These are phyloP conservation scores for Champsocephalus esox DNA, from an alignment of 2,797 vertebrate genomes.

Conservation along the genomic window DNA sequence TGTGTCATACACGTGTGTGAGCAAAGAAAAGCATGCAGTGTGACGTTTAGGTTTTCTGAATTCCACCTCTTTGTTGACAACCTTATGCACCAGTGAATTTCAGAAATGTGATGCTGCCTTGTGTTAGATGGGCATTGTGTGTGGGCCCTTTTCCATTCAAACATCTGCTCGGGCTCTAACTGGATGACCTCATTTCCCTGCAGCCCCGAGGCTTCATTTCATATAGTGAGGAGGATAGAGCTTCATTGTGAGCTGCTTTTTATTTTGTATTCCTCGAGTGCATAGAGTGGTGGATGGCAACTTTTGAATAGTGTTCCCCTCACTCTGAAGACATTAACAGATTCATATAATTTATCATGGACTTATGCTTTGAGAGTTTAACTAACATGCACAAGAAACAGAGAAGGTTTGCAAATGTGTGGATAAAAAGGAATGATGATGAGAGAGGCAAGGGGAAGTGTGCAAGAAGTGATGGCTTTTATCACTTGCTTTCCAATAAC, in stretches of 20 bases:
- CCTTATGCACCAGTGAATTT: slow-evolving; percentile 32
- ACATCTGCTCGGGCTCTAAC: slow-evolving; percentile 53
- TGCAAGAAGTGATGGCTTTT: slow-evolving; percentile 34
- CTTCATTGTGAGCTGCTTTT: slow-evolving; percentile 51
- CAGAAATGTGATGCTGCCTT: slow-evolving; percentile 11
- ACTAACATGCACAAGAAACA: background rate
- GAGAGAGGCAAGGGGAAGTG: background rate
- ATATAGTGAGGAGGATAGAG: slow-evolving; percentile 57
- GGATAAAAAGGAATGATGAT: background rate
- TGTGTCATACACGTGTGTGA: slow-evolving; percentile 12
- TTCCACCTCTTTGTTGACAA: slow-evolving; percentile 14
- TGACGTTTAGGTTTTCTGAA: slow-evolving; percentile 8
- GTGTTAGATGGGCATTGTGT: slow-evolving; percentile 46
- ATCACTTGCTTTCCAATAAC: slow-evolving; percentile 35
- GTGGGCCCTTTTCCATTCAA: slow-evolving; percentile 59
- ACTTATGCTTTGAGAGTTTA: background rate
- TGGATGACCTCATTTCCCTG: slow-evolving; percentile 68
- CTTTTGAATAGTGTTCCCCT: slow-evolving; percentile 24
- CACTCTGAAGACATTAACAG: background rate
- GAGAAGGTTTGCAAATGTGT: background rate
- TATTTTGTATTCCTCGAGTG: slow-evolving; percentile 23
- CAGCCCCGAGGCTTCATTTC: slow-evolving; percentile 58
- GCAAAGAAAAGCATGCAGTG: background rate
- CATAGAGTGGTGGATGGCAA: slow-evolving; percentile 13
- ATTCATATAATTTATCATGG: background rate